Evolutionary conservation across 2,113 vertebrate species (phyloP).

Genomic region (Fregetta grallaria): DNA sequence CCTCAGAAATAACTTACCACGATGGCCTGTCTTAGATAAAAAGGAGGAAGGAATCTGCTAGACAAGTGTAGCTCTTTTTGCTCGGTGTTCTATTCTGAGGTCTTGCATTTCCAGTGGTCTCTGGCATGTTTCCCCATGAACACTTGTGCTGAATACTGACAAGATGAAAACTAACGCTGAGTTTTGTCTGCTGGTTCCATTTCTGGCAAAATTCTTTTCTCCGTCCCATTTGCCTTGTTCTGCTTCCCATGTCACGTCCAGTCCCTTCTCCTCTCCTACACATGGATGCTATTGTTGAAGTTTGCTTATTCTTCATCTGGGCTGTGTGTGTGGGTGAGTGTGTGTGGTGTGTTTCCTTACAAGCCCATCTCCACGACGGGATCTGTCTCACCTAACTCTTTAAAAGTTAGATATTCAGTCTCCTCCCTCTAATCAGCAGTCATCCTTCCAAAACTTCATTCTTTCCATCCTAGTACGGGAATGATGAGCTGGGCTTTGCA

Average conservation of each 20-base stretch:
- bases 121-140: background rate
- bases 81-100: background rate
- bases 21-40: background rate
- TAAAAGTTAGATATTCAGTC: background rate
- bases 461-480: background rate
- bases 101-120: background rate
- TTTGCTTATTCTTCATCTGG: background rate
- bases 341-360: background rate
- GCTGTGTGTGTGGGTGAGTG: too few relatives aligned
- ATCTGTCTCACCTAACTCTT: background rate
- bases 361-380: background rate
- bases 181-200: background rate
- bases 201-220: background rate
- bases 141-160: background rate
- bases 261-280: background rate
- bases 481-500: background rate
- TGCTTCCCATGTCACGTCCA: fast-evolving
- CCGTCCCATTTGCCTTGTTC: background rate
- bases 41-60: background rate
- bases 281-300: background rate
- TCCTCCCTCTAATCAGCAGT: background rate
- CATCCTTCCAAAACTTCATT: background rate
- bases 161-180: background rate
- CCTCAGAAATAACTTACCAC: background rate
- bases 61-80: background rate